Percentiles rank a stretch among this genome's conserved stretches.
Conservation (phyloP, 2,113 vertebrate species). For the Hylia prasina region DNA sequence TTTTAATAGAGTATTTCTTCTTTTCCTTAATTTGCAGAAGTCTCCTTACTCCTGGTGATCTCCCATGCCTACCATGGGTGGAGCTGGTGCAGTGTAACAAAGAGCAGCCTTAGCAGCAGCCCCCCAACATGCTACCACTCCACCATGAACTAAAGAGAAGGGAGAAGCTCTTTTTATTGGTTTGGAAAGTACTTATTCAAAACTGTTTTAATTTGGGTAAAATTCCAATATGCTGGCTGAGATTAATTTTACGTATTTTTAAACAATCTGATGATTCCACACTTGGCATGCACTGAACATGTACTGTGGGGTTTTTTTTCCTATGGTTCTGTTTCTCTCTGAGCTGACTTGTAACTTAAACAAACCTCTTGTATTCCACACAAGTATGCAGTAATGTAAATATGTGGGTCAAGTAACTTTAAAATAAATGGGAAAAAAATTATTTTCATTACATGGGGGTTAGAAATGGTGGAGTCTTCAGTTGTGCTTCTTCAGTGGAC, state of each 20-base stretch:
- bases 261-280: not conserved
- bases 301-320: not conserved
- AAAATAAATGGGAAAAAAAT: not conserved
- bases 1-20: not conserved
- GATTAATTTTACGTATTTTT: not conserved
- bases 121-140: not conserved
- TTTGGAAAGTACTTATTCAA: not conserved
- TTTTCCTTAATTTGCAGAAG: not conserved
- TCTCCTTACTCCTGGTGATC: not conserved
- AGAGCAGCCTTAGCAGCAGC: not conserved
- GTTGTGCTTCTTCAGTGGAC: not conserved
- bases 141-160: not conserved
- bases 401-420: not conserved
- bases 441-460: not conserved
- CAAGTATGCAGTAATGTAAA: not conserved
- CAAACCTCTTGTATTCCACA: not conserved
- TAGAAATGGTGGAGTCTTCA: not conserved
- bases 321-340: not conserved
- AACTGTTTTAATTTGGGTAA: not conserved
- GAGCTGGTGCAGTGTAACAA: fast-evolving
- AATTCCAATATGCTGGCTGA: not conserved
- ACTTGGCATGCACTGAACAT: not conserved
- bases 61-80: fast-evolving
- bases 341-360: not conserved
- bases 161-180: not conserved